These are phyloP conservation scores for Thalassoma bifasciatum DNA, from an alignment of 2,113 vertebrate species.

Conservation along the genomic window DNA sequence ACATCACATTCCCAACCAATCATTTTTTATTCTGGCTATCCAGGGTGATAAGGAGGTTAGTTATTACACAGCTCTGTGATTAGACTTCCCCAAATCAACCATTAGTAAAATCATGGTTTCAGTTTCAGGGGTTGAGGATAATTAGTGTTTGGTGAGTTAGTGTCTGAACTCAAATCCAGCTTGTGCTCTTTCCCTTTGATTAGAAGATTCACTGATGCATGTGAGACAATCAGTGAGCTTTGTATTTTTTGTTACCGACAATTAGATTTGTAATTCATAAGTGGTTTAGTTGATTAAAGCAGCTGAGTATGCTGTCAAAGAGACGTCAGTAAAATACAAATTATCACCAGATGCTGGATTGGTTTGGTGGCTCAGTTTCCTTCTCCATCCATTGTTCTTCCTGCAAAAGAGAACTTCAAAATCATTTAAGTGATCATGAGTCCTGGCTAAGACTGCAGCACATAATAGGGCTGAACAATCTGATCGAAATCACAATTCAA, in stretches of 20 bases:
- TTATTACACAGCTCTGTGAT: conserved; percentile 29
- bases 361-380: too few relatives aligned
- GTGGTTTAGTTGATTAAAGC: too few relatives aligned
- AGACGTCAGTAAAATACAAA: too few relatives aligned
- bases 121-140: conserved; percentile 23
- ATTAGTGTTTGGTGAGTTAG: not conserved
- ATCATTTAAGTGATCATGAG: too few relatives aligned
- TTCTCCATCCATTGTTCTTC: too few relatives aligned
- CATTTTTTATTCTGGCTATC: not conserved
- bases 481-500: too few relatives aligned
- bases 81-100: conserved; percentile 7
- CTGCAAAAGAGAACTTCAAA: too few relatives aligned
- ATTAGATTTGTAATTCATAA: not conserved
- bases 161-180: conserved; percentile 6
- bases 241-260: not conserved
- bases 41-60: conserved; percentile 7
- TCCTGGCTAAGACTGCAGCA: too few relatives aligned
- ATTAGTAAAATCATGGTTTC: not conserved
- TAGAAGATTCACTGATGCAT: not conserved
- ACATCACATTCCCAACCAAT: not conserved
- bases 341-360: too few relatives aligned
- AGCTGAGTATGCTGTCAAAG: too few relatives aligned
- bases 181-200: conserved; percentile 15
- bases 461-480: too few relatives aligned
- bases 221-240: not conserved